phyloP scores from a whole-genome alignment of 23 tunicate species.

The Phallusia fumigata region DNA sequence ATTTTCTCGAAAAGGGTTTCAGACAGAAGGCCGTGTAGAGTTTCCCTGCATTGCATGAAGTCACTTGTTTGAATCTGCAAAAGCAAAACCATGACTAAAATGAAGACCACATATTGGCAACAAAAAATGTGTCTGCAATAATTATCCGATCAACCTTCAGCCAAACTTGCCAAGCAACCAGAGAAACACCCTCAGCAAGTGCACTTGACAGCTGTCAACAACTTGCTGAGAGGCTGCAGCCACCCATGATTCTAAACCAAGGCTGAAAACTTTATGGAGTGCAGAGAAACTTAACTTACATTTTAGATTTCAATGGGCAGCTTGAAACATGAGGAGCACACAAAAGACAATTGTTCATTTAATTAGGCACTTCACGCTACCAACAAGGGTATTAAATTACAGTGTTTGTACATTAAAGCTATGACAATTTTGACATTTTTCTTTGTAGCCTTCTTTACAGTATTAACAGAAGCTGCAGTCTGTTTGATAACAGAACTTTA shows the following conservation, averaged over 20 bases:
- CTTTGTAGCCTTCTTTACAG: too few relatives aligned
- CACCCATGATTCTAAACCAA: neutral
- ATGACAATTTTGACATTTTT: too few relatives aligned
- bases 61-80: neutral
- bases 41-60: constrained; percentile 18
- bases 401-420: neutral
- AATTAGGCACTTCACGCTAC: neutral
- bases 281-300: neutral
- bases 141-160: neutral
- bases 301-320: constrained; percentile 1
- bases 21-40: neutral
- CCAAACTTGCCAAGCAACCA: neutral
- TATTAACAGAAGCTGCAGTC: too few relatives aligned
- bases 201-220: constrained; percentile 11
- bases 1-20: neutral
- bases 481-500: too few relatives aligned
- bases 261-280: neutral
- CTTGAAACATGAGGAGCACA: neutral
- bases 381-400: neutral
- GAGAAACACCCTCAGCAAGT: neutral
- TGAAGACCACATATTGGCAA: neutral
- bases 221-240: neutral
- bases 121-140: neutral
- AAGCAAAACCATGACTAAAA: neutral
- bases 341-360: neutral